Percentiles rank a stretch among this genome's conserved stretches.
These are phyloP conservation scores for Centroberyx gerrardi DNA, from an alignment of 2,797 vertebrate species.

Conservation along the genomic window DNA sequence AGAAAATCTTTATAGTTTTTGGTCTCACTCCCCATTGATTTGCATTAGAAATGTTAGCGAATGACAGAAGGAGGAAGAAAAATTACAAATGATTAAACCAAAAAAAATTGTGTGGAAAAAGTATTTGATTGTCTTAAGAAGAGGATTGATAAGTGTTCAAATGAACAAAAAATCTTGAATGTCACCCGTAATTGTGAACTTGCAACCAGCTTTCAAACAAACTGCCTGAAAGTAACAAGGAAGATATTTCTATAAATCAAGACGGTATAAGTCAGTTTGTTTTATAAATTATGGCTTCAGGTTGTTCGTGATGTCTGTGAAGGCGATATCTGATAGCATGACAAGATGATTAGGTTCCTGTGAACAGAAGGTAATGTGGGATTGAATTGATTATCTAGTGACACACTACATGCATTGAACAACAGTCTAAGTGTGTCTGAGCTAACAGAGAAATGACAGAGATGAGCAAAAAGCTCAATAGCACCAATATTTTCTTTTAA, in stretches of 20 bases:
- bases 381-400: slow-evolving; percentile 17
- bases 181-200: not conserved
- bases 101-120: not conserved
- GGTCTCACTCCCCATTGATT: no score
- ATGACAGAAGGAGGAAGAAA: no score
- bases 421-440: slow-evolving; percentile 31
- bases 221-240: not conserved
- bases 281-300: slow-evolving; percentile 22
- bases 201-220: not conserved
- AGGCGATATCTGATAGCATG: slow-evolving; percentile 2
- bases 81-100: not conserved
- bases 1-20: not conserved
- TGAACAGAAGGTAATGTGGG: slow-evolving; percentile 9
- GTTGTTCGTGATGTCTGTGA: not conserved
- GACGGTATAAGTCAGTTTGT: slow-evolving; percentile 11
- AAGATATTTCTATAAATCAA: slow-evolving; percentile 11
- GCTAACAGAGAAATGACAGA: slow-evolving; percentile 36
- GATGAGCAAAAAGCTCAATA: slow-evolving; percentile 23
- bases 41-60: no score
- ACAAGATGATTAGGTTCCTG: not conserved
- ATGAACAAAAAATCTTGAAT: no score
- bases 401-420: slow-evolving; percentile 21
- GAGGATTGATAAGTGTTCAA: not conserved
- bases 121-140: no score
- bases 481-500: slow-evolving; percentile 44